These are phyloP conservation scores for Cheilosia grossa DNA, from an alignment of 2,888 invertebrate genomes.

Conservation along the genomic window DNA sequence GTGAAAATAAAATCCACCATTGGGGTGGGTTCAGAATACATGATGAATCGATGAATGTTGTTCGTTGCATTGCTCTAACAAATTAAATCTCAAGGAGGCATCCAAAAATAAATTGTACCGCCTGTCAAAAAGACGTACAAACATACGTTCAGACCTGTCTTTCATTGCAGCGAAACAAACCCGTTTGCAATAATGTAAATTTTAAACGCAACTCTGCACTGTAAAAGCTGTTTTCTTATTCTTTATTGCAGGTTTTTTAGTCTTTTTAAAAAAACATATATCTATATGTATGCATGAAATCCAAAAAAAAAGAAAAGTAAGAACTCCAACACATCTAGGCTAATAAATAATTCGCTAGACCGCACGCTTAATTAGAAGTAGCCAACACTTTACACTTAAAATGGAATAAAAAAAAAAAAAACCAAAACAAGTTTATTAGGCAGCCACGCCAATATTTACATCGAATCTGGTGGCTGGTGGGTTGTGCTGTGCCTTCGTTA, in stretches of 20 bases:
- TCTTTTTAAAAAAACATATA: not conserved
- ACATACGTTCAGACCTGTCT: not conserved
- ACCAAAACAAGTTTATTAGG: constrained; percentile 52
- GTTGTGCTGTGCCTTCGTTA: constrained; percentile 40
- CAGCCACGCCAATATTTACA: constrained; percentile 54
- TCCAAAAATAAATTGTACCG: no score
- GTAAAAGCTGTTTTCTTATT: constrained; percentile 63
- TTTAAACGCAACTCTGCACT: constrained; percentile 22
- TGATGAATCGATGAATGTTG: no score
- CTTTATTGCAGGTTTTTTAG: constrained; percentile 34
- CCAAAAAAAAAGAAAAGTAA: not conserved
- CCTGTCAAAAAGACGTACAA: not conserved
- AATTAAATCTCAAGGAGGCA: no score
- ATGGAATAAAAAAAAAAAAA: constrained; percentile 21
- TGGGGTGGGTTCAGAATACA: no score
- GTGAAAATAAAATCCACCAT: no score
- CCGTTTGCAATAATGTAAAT: not conserved
- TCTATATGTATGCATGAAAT: not conserved
- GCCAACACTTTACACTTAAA: constrained; percentile 54
- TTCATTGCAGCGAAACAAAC: constrained; percentile 2
- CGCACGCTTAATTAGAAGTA: constrained; percentile 61
- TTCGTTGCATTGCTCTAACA: no score
- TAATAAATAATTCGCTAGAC: constrained; percentile 60
- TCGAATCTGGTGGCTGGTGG: constrained; percentile 54
- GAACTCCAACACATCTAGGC: constrained; percentile 23